Evolutionary conservation across 2,888 invertebrate genomes (phyloP).

Genomic region (Lepetodrilus schrolli): DNA sequence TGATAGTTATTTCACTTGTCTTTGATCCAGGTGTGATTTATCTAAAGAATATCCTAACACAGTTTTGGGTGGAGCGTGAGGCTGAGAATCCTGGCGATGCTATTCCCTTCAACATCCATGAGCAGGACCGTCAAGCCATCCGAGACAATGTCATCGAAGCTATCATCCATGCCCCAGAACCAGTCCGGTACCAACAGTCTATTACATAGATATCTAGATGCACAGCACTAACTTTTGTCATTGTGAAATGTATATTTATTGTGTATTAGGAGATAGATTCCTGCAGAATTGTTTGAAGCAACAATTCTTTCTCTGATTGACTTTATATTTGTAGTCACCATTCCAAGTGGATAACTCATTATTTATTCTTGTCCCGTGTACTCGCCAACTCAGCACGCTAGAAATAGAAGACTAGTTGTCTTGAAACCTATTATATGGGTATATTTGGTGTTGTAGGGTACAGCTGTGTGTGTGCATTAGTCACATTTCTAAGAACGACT

Average conservation of each 20-base stretch:
- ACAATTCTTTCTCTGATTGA: no score
- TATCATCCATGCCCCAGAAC: slow-evolving; percentile 91
- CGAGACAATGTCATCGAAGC: slow-evolving; percentile 96
- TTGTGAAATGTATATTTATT: no score
- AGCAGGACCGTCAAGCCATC: slow-evolving; percentile 95
- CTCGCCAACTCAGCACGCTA: no score
- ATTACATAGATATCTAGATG: background rate
- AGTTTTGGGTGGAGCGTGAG: slow-evolving; percentile 85
- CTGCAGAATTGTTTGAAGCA: no score
- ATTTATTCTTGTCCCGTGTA: no score
- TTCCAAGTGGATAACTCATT: no score
- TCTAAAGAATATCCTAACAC: slow-evolving; percentile 92
- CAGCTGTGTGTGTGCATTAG: slow-evolving; percentile 95
- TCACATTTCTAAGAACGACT: slow-evolving; percentile 95
- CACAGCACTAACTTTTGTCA: no score
- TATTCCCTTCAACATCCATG: slow-evolving; percentile 89
- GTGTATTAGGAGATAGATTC: no score
- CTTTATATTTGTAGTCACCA: no score
- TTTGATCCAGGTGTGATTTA: slow-evolving; percentile 88
- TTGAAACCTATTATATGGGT: no score
- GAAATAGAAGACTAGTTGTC: no score
- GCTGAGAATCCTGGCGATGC: slow-evolving; percentile 69
- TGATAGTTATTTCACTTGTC: background rate
- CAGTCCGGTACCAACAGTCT: slow-evolving; percentile 80
- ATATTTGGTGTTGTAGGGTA: no score